Evolutionary conservation across 2,113 vertebrate genomes (phyloP).

Genomic region (Recurvirostra avosetta): DNA sequence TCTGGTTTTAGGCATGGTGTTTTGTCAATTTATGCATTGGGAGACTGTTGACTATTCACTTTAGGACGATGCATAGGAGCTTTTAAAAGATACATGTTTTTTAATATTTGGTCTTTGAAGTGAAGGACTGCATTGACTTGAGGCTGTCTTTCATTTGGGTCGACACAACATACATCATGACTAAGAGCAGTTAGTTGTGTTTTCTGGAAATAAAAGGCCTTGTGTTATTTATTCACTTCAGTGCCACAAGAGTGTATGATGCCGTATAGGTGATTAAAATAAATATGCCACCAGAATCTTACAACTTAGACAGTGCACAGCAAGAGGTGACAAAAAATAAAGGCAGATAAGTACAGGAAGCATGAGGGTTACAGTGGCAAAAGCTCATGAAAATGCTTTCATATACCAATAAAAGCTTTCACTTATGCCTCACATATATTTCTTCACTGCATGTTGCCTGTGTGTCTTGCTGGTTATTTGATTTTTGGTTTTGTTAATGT

Average conservation of each 20-base stretch:
- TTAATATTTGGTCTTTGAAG: not conserved
- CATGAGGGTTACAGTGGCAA: not conserved
- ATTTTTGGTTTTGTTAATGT: constrained; percentile 35
- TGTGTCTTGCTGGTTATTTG: constrained; percentile 59
- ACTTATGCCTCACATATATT: not conserved
- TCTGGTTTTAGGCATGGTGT: not conserved
- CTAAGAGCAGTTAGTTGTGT: not conserved
- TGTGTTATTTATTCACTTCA: not conserved
- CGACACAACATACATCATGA: not conserved
- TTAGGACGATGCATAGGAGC: not conserved
- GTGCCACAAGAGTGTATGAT: not conserved
- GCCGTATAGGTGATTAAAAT: constrained; percentile 30
- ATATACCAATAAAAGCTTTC: constrained; percentile 41
- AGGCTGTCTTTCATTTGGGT: not conserved
- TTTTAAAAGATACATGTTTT: not conserved
- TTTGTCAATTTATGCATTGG: not conserved
- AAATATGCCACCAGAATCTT: not conserved
- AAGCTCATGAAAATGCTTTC: constrained; percentile 43
- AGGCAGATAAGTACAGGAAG: not conserved
- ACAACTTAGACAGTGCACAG: constrained; percentile 14
- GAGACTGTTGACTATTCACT: not conserved
- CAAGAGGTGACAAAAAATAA: constrained; percentile 27
- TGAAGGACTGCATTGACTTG: not conserved
- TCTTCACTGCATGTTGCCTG: constrained; percentile 38
- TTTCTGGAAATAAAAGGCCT: not conserved